Percentiles rank a stretch among this genome's conserved stretches.
These are phyloP conservation scores for Hemistola chrysoprasaria DNA, from an alignment of 2,888 invertebrate species.

Conservation along the genomic window DNA sequence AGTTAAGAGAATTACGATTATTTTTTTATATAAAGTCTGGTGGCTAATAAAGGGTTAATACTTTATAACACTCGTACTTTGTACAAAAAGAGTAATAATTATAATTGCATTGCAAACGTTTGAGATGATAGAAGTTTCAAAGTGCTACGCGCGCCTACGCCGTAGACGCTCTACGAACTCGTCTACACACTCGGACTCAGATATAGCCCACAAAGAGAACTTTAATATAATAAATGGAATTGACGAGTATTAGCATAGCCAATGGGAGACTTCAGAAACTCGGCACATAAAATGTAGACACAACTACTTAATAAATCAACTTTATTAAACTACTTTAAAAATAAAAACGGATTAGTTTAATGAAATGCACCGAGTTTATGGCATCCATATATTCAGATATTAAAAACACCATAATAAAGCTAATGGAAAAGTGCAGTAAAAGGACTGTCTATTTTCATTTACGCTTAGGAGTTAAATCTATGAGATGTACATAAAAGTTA, in stretches of 20 bases:
- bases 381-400: not conserved
- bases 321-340: constrained; percentile 9
- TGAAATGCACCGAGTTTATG: constrained; percentile 1
- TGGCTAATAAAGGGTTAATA: too few relatives aligned
- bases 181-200: constrained; percentile 7
- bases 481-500: not conserved
- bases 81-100: too few relatives aligned
- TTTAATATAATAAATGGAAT: constrained; percentile 44
- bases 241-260: constrained; percentile 32
- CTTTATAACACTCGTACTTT: too few relatives aligned
- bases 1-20: too few relatives aligned
- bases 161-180: not conserved
- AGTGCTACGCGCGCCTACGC: constrained; percentile 3
- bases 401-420: constrained; percentile 5
- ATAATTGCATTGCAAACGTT: too few relatives aligned
- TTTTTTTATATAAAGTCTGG: too few relatives aligned
- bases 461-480: constrained; percentile 1
- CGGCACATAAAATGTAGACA: constrained; percentile 19
- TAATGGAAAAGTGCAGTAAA: constrained; percentile 14
- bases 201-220: constrained; percentile 36
- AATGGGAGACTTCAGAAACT: constrained; percentile 24
- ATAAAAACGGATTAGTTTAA: constrained; percentile 6
- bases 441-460: constrained; percentile 1
- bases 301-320: constrained; percentile 5
- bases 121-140: too few relatives aligned